Base-by-base conservation (phyloP, 1,140 invertebrate genomes). In the Trachymyrmex cornetzi region DNA sequence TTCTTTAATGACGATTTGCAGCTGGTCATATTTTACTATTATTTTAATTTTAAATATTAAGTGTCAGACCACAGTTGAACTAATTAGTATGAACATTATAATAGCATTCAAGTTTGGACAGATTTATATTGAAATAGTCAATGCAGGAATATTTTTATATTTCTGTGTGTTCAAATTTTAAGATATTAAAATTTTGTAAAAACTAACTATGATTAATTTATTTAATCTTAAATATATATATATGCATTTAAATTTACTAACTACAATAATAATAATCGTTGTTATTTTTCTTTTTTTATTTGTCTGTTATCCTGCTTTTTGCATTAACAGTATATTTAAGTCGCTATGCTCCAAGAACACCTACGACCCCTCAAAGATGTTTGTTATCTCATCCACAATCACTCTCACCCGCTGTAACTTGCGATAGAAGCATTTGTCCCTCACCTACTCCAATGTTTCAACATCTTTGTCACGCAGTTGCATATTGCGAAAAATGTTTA, bases 391-490 rank as follows among this genome's bases (percentile, higher is more conserved):
- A 91, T 82, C 93, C 94, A 0, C 93, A 93, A 55, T 84, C 94
- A 3, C 61, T 90, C 9, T 88, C 89, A 74, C 87, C 89, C 67
- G 63, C 59, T 84, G 53, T 87, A 38, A 66, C 84, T 6, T 66
- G 64, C 53, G 34, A 71, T 84, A 92, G 91, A 88, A 94, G 91
- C 82, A 90, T 90, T 86, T 96, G 92, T 79, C 94, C 93, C 67
- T 95, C 92, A 48, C 95, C 95, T 27, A 96, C 96, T 4, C 96
- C 96, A 50, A 93, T 96, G 91, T 95, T 96, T 90, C 96, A 96
- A 87, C 95, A 96, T 79, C 94, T 96, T n/a, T 96, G 95, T 89
- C 94, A 95, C 81, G 95, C 96, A 14, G 94, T 96, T 16, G 94
- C 93, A 53, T 95, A 96, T 91, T 96, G 95, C 95, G 96, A 96